A percentile compares a stretch with the other conserved stretches of the same genome.
These are phyloP conservation scores for Phrynocephalus vlangalii DNA, from an alignment of 2,797 vertebrate genomes.

Conservation along the genomic window DNA sequence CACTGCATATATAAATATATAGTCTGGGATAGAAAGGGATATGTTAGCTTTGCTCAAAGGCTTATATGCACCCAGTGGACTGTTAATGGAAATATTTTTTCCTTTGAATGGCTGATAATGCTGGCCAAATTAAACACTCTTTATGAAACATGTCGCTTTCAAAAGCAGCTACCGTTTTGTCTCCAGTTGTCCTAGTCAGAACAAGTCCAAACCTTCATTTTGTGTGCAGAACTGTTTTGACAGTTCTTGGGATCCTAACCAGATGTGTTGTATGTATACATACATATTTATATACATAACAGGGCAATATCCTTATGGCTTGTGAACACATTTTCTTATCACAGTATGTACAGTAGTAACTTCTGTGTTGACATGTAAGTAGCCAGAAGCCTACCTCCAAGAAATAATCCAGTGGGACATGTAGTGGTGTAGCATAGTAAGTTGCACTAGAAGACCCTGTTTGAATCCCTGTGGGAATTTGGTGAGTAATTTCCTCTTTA, in stretches of 20 bases:
- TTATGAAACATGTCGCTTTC: constrained; percentile 10
- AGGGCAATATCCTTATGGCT: constrained; percentile 58
- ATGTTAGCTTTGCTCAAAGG: background rate
- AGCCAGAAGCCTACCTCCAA: constrained; percentile 12
- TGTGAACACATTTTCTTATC: background rate
- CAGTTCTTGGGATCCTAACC: constrained; percentile 5
- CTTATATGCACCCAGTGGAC: background rate
- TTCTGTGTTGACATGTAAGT: constrained; percentile 32
- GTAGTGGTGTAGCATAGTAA: too few relatives aligned
- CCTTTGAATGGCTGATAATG: constrained; percentile 9
- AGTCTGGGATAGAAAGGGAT: background rate
- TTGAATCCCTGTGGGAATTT: too few relatives aligned
- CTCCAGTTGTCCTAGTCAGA: background rate
- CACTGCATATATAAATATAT: constrained; percentile 48
- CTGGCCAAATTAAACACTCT: background rate
- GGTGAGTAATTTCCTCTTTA: too few relatives aligned
- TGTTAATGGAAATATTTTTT: background rate
- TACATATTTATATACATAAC: constrained; percentile 24
- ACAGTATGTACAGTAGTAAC: background rate
- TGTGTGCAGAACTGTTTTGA: background rate
- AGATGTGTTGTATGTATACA: constrained; percentile 21
- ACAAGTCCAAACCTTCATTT: background rate
- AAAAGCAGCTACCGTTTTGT: constrained; percentile 21
- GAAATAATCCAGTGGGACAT: background rate
- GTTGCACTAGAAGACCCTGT: too few relatives aligned